phyloP scores from a whole-genome alignment of 2,113 vertebrate genomes.

The Morone chrysops region DNA sequence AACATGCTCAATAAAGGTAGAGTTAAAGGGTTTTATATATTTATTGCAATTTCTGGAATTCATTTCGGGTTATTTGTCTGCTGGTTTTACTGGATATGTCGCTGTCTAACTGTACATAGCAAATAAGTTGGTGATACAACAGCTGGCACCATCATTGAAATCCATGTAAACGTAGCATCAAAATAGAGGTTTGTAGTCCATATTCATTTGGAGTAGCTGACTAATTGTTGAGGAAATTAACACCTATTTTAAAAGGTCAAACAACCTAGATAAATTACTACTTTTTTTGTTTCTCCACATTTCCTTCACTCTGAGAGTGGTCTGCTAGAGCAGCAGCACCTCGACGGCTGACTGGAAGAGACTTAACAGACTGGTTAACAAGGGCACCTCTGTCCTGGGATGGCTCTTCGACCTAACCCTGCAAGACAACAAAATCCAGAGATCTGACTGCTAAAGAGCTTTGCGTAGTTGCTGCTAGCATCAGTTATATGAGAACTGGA shows the following conservation, averaged over 20 bases:
- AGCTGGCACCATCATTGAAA: neutral
- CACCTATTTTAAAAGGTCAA: neutral
- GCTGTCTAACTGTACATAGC: neutral
- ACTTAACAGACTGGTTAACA: too few species aligned
- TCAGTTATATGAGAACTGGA: too few species aligned
- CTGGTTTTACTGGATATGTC: conserved; percentile 8
- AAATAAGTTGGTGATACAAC: neutral
- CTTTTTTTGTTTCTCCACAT: too few species aligned
- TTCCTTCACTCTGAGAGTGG: too few species aligned
- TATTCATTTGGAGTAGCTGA: neutral
- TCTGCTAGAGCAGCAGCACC: too few species aligned
- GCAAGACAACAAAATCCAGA: too few species aligned
- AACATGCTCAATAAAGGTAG: neutral
- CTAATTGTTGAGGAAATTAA: neutral
- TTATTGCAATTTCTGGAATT: neutral
- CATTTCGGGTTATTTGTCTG: neutral
- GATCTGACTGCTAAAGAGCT: too few species aligned
- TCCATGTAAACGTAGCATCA: neutral
- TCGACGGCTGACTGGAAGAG: too few species aligned
- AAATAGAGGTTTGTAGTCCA: neutral
- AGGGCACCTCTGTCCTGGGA: too few species aligned
- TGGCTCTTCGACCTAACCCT: too few species aligned
- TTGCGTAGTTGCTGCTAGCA: too few species aligned
- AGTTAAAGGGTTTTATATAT: neutral
- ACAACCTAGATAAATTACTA: too few species aligned